Base-by-base conservation (phyloP, 1,140 invertebrate genomes). In the Meteorus sp. region DNA sequence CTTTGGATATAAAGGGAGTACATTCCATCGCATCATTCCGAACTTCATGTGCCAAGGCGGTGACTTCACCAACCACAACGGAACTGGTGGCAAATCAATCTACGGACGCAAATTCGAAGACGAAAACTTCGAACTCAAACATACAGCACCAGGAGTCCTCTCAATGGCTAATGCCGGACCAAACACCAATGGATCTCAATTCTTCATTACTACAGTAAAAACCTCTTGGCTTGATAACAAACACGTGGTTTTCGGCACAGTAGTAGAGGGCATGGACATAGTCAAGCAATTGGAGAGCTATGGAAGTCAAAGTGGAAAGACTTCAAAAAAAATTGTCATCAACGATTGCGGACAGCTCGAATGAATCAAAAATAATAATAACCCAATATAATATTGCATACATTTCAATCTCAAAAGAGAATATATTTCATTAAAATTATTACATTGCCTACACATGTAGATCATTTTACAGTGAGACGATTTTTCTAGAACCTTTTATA, bases 41-140 rank as follows among this genome's bases (percentile, higher is more conserved):
- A 95, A 96, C 75, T 99, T 98, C 83, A 98, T 98, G 95, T 93
- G 93, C 78, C 97, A 98, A 83, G 91, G 93, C 41, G 94, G 94
- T 63, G 95, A 98, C 75, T 98, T 98, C 74, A 97, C 94, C 59
- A 91, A 91, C 70, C 89, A 93, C 81, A 95, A 97, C 78, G 94
- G 95, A 73, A 98, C 95, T 79, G 95, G 95, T 54, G 96, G 95
- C 50, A 95, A 95, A 80, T 97, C 94, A 63, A 97, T 98, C 78
- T 97, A 96, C 69, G 96, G 96, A n/a, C 85, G 86, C 62, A 97
- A 96, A 80, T 98, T 98, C 78, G 87, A 86, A 27, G 97, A 99
- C 79, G 97, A 99, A 79, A 98, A 99, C 85, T 99, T 99, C 83
- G 80, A 82, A 23, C 82, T 97, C 76, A 95, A 93, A 82, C 96